phyloP scores from a whole-genome alignment of 2,888 invertebrate species.

The Homarus gammarus region DNA sequence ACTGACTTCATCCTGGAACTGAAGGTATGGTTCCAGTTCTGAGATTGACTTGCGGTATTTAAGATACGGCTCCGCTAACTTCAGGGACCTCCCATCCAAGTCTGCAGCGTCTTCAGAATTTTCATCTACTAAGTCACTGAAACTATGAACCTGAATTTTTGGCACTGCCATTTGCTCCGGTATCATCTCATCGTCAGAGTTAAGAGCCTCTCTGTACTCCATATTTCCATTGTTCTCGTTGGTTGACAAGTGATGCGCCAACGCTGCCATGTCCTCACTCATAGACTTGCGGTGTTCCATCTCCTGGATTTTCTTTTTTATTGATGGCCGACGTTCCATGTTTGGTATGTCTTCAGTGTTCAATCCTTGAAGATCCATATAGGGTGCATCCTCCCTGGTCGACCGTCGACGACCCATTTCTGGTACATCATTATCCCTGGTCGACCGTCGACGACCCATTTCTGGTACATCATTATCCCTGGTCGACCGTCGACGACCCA shows the following conservation, averaged over 20 bases:
- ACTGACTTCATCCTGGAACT: conserved; percentile 29
- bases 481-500: neutral
- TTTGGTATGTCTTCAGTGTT: neutral
- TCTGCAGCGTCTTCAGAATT: conserved; percentile 14
- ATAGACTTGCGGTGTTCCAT: conserved; percentile 17
- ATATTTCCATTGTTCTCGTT: neutral
- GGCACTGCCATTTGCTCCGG: neutral
- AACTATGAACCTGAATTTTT: conserved; percentile 27
- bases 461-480: neutral
- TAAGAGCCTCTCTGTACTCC: neutral
- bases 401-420: neutral
- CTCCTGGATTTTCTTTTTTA: conserved; percentile 1
- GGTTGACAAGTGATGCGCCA: conserved; percentile 18
- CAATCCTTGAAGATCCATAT: neutral
- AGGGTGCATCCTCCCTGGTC: neutral
- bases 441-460: conserved; percentile 15
- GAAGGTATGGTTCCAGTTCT: conserved; percentile 56
- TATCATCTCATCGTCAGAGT: neutral
- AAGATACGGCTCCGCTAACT: conserved; percentile 44
- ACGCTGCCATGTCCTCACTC: conserved; percentile 13
- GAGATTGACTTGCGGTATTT: conserved; percentile 57
- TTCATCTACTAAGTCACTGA: conserved; percentile 42
- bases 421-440: neutral
- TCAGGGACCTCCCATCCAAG: conserved; percentile 40
- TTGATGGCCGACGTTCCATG: conserved; percentile 14